Percentiles rank a stretch among this genome's conserved stretches.
Conservation (phyloP, 1,140 invertebrate species). For the Psilanteris sp. region DNA sequence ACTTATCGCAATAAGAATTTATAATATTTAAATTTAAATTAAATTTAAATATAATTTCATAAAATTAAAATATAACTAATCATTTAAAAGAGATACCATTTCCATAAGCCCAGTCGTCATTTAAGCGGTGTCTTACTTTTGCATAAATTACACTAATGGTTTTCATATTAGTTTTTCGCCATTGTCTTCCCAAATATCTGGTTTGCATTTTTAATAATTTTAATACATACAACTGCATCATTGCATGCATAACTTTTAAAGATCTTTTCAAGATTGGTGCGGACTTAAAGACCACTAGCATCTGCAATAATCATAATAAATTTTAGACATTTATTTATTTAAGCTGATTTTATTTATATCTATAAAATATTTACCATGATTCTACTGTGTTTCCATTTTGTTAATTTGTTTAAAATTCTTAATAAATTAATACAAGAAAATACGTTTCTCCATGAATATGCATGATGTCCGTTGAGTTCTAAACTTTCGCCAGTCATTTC, state of each 20-base stretch:
- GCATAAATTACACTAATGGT: conserved; percentile 99
- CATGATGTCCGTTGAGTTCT: conserved; percentile 92
- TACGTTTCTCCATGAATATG: conserved; percentile 98
- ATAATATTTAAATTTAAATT: neutral
- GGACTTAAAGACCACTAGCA: conserved; percentile 99
- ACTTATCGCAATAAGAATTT: too few relatives aligned
- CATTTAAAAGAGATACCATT: too few relatives aligned
- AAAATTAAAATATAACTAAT: too few relatives aligned
- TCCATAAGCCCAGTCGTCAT: conserved; percentile 99
- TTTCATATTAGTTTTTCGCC: conserved; percentile 99
- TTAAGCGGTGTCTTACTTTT: conserved; percentile 95
- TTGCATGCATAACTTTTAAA: conserved; percentile 95
- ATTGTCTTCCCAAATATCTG: conserved; percentile 98
- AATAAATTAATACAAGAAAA: conserved; percentile 99
- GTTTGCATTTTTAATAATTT: conserved; percentile 99
- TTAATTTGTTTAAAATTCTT: conserved; percentile 98
- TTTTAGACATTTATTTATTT: neutral
- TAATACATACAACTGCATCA: conserved; percentile 99
- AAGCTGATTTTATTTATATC: neutral
- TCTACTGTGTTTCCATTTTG: conserved; percentile 99
- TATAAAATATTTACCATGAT: conserved; percentile 88
- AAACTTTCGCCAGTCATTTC: conserved; percentile 96
- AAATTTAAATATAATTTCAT: too few relatives aligned
- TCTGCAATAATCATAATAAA: conserved; percentile 81
- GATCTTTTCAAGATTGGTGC: conserved; percentile 98